Evolutionary conservation across 2,113 vertebrate species (phyloP).

Genomic region (Zosterops pallidus): DNA sequence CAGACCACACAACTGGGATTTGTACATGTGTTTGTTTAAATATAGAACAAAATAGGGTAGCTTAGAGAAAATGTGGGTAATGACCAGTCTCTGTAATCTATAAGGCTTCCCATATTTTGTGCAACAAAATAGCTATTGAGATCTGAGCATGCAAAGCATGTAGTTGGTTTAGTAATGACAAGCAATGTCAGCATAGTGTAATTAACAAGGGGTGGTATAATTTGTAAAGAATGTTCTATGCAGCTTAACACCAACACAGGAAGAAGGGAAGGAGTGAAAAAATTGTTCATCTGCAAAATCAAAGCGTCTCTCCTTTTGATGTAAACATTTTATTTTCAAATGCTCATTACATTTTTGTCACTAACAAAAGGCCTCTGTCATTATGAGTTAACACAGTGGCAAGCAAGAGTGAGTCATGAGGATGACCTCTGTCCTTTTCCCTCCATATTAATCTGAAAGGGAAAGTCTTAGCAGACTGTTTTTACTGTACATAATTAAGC

Average conservation of each 20-base stretch:
- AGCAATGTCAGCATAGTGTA: slow-evolving; percentile 65
- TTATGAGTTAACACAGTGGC: slow-evolving; percentile 10
- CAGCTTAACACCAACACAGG: neutral
- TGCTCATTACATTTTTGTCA: slow-evolving; percentile 9
- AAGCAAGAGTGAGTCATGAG: slow-evolving; percentile 37
- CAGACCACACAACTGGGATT: slow-evolving; percentile 12
- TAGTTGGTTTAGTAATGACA: slow-evolving; percentile 59
- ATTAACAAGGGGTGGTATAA: slow-evolving; percentile 71
- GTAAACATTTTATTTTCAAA: slow-evolving; percentile 56
- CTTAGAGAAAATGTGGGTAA: slow-evolving; percentile 29
- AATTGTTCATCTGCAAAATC: slow-evolving; percentile 44
- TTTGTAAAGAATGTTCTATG: slow-evolving; percentile 66
- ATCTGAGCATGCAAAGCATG: slow-evolving; percentile 53
- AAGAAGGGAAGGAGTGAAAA: neutral
- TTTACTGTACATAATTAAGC: slow-evolving; percentile 77
- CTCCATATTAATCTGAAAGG: slow-evolving; percentile 61
- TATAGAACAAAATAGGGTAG: slow-evolving; percentile 32
- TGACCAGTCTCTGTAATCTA: slow-evolving; percentile 16
- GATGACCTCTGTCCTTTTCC: slow-evolving; percentile 62
- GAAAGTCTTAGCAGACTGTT: slow-evolving; percentile 65
- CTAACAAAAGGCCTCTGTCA: slow-evolving; percentile 62
- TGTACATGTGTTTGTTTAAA: neutral
- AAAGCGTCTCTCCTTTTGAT: slow-evolving; percentile 35
- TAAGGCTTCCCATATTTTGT: slow-evolving; percentile 53
- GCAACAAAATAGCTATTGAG: slow-evolving; percentile 71